Evolutionary conservation across 2,797 vertebrate species (phyloP).

Genomic region (Tamandua tetradactyla): DNA sequence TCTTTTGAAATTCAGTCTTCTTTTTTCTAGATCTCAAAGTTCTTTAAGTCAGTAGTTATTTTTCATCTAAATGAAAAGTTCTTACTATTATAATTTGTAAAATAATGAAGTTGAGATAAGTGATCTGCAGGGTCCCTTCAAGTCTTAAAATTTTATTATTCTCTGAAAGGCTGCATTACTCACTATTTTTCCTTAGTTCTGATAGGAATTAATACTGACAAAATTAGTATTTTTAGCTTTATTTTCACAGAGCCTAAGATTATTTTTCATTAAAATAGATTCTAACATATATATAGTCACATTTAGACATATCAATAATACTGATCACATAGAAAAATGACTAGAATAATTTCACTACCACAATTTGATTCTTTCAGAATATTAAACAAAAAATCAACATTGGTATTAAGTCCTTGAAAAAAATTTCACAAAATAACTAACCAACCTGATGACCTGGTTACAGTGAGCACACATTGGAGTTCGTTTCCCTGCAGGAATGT

Average conservation of each 20-base stretch:
- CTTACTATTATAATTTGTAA: slow-evolving; percentile 50
- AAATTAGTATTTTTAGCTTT: slow-evolving; percentile 38
- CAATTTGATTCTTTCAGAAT: neutral
- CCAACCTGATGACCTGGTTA: slow-evolving; percentile 94
- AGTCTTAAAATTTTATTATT: slow-evolving; percentile 46
- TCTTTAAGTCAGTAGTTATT: slow-evolving; percentile 47
- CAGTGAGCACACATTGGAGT: slow-evolving; percentile 97
- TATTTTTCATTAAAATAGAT: slow-evolving; percentile 52
- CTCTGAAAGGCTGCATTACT: slow-evolving; percentile 33
- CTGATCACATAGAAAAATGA: neutral
- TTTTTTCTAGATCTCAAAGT: slow-evolving; percentile 19
- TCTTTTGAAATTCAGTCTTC: slow-evolving; percentile 30
- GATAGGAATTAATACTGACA: slow-evolving; percentile 20
- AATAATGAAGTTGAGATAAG: slow-evolving; percentile 49
- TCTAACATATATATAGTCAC: neutral
- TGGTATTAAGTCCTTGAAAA: neutral
- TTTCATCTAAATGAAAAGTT: slow-evolving; percentile 52
- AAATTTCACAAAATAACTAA: neutral
- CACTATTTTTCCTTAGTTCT: slow-evolving; percentile 46
- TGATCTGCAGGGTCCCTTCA: neutral
- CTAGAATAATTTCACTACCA: slow-evolving; percentile 2
- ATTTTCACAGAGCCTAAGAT: slow-evolving; percentile 29
- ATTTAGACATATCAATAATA: neutral
- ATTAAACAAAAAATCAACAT: slow-evolving; percentile 8
- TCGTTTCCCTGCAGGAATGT: slow-evolving; percentile 94